Percentiles rank a stretch among this genome's conserved stretches.
phyloP scores from a whole-genome alignment of 2,113 vertebrate species.

The Daphoenositta chrysoptera region DNA sequence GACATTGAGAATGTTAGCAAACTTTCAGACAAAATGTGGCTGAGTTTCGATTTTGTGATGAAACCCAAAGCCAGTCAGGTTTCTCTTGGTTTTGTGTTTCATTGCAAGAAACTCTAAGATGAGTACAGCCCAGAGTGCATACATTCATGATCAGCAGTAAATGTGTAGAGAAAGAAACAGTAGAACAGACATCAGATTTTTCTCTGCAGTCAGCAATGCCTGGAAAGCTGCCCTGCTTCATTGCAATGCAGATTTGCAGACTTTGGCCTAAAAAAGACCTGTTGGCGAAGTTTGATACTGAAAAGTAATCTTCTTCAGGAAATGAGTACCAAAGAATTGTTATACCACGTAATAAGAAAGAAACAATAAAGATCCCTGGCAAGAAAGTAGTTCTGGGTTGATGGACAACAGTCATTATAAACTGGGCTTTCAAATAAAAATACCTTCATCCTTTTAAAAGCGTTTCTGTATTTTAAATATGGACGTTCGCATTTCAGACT shows the following conservation, averaged over 20 bases:
- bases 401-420: conserved; percentile 67
- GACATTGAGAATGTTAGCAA: not conserved
- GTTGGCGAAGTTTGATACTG: conserved; percentile 67
- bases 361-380: conserved; percentile 69
- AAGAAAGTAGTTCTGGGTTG: conserved; percentile 60
- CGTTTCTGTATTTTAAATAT: conserved; percentile 72
- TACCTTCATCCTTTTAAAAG: conserved; percentile 53
- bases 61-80: conserved; percentile 34
- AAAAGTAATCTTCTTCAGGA: conserved; percentile 77
- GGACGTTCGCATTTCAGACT: conserved; percentile 63
- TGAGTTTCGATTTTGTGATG: conserved; percentile 30
- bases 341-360: conserved; percentile 70
- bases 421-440: conserved; percentile 70
- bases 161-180: conserved; percentile 23
- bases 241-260: conserved; percentile 48
- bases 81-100: conserved; percentile 64
- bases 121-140: not conserved
- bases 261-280: conserved; percentile 47
- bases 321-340: conserved; percentile 71
- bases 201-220: not conserved
- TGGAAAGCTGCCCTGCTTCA: conserved; percentile 44
- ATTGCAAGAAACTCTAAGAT: conserved; percentile 23
- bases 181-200: conserved; percentile 32
- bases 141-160: conserved; percentile 36
- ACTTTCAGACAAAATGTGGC: not conserved